Evolutionary conservation across 2,888 invertebrate genomes (phyloP), one percentile per base, ranked within the genome.

Genomic region (Clivina fossor): DNA sequence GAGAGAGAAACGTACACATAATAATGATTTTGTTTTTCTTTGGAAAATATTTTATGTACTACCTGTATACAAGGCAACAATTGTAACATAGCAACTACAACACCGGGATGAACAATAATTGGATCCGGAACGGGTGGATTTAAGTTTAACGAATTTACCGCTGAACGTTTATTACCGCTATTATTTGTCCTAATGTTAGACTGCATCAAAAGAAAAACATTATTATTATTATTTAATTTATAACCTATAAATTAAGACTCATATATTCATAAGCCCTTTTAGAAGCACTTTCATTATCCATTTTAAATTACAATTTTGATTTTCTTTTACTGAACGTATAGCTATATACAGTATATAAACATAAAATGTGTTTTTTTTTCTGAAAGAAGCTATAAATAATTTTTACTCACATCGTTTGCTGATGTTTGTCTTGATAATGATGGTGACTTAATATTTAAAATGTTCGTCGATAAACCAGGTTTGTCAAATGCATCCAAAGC

Each of bases 401-500:
- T 22, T 15, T 13, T 19, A 63, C 63, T 66, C 72, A 82, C 84
- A 77, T 85, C 85, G 58, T n/a, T n/a, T n/a, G 82, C 79, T 26
- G 81, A 82, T 15, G 79, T 78, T 68, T 85, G 84, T 61, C 84
- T 75, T 1, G 80, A 78, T 60, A 82, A 74, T 63, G 81, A 82
- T 0, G 84, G 84, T 0, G 85, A 84, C 65, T 83, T 82, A 16
- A 84, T 80, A 56, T 81, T 81, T 3, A 86, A 75, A 19, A 85
- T 79, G 9, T 84, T 85, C 41, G 74, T 71, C 20, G 81, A 83
- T 61, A 86, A 78, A 53, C 85, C 85, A 0, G 88, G 90, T 74
- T 91, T 91, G 71, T 98, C 98, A 74, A 94, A 97, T 37, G 92
- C 85, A 74, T 99, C 98, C 62, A 97, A 79, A 0, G 96, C 93